phyloP scores from a whole-genome alignment of 2,888 invertebrate genomes.

The Amblyjoppa proteus region DNA sequence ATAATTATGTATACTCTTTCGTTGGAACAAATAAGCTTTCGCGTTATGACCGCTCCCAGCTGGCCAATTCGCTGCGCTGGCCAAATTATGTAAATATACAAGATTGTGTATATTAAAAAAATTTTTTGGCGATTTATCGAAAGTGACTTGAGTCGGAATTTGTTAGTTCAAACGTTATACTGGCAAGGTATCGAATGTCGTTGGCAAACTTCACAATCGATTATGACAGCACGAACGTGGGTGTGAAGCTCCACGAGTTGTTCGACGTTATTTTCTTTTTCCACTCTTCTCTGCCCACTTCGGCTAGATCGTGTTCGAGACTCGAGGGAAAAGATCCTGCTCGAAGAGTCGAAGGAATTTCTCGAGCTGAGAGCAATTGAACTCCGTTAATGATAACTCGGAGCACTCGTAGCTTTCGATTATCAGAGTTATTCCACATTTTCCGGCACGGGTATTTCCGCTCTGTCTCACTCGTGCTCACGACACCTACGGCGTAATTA shows the following conservation, averaged over 20 bases:
- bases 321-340: conserved; percentile 11
- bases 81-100: too few species aligned
- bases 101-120: too few species aligned
- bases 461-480: conserved; percentile 32
- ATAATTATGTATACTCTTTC: background rate
- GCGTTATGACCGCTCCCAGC: too few species aligned
- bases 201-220: conserved; percentile 5
- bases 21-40: background rate
- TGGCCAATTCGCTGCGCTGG: too few species aligned
- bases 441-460: conserved; percentile 32
- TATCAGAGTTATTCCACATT: conserved; percentile 60
- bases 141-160: background rate
- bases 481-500: conserved; percentile 59
- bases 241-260: background rate
- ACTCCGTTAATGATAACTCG: conserved; percentile 61
- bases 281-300: background rate
- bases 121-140: background rate
- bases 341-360: conserved; percentile 8
- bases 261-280: background rate
- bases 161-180: background rate
- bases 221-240: background rate
- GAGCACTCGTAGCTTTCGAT: conserved; percentile 48
- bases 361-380: conserved; percentile 40
- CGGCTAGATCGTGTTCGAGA: background rate
- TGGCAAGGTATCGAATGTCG: background rate